Base-by-base conservation (phyloP, 2,113 vertebrate species). In the Trematocara variabile region DNA sequence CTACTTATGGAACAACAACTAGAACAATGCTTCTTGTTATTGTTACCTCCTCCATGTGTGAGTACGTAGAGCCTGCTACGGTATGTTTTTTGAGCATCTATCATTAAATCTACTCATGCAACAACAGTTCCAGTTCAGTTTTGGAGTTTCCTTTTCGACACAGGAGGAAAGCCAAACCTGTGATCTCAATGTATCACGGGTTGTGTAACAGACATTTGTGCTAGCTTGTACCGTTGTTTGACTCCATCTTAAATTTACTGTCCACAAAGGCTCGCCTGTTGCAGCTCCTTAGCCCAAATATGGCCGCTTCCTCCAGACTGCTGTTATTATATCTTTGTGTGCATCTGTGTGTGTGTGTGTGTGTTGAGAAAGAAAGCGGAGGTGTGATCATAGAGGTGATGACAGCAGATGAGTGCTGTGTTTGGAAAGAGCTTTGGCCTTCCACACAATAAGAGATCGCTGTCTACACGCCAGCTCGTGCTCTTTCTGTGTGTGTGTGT, bases 391-490 rank as follows among this genome's bases (percentile, higher is more conserved):
- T 80, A 58, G 46, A 30, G 20, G 83, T 63, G 90, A 80, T 88
- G 91, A 93, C 90, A 90, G 85, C 54, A 87, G 75, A 86, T 84
- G 89, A 90, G 89, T 77, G 89, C 73, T 86, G 60, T 92, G 88
- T 93, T 91, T 91, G 89, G 87, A 89, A 79, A 88, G 65, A 46
- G 81, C 78, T 88, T 90, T 75, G 88, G 94, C 79, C 81, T 81
- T 91, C 81, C 46, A 83, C 58, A 80, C 78, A 88, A 70, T 33
- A 79, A 86, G 68, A 87, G 75, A 87, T 88, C 7, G 5, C 44
- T 91, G 92, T 92, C 93, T 91, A 58, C 89, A 58, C 22, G 82
- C 80, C 90, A 90, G 73, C 39, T 28, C 41, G 1, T 55, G 55
- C 41, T 81, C 28, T 79, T 6, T 44, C 18, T 22, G 22, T 22